These are phyloP conservation scores for Lissonota sp. DNA, from an alignment of 2,888 invertebrate species.

Conservation along the genomic window DNA sequence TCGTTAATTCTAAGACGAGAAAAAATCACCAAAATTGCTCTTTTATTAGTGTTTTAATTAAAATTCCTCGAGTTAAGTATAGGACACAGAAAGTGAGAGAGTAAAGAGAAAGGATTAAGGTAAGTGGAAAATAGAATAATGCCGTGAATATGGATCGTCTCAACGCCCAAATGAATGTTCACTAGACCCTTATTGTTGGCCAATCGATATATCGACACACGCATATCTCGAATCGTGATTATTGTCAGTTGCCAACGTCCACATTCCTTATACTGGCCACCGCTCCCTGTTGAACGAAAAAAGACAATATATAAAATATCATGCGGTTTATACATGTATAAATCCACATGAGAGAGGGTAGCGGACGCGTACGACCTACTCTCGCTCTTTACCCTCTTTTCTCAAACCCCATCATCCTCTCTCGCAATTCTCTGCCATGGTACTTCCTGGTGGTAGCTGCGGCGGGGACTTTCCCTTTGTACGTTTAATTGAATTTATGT, in stretches of 20 bases:
- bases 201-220: too few relatives aligned
- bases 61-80: too few relatives aligned
- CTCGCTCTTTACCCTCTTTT: not conserved
- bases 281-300: conserved; percentile 42
- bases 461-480: conserved; percentile 78
- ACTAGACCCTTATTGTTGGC: too few relatives aligned
- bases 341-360: conserved; percentile 52
- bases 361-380: conserved; percentile 20
- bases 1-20: too few relatives aligned
- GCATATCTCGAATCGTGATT: not conserved
- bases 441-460: conserved; percentile 69
- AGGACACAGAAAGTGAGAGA: too few relatives aligned
- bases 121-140: too few relatives aligned
- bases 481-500: conserved; percentile 81
- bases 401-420: conserved; percentile 20
- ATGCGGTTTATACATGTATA: conserved; percentile 25
- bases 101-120: too few relatives aligned
- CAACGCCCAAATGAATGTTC: too few relatives aligned
- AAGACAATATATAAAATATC: conserved; percentile 40
- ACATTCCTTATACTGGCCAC: conserved; percentile 3
- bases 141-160: too few relatives aligned
- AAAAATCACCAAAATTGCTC: too few relatives aligned
- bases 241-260: conserved; percentile 9
- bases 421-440: conserved; percentile 56
- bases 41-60: too few relatives aligned